phyloP scores from a whole-genome alignment of 2,113 vertebrate genomes.

The Trogon melanurus region DNA sequence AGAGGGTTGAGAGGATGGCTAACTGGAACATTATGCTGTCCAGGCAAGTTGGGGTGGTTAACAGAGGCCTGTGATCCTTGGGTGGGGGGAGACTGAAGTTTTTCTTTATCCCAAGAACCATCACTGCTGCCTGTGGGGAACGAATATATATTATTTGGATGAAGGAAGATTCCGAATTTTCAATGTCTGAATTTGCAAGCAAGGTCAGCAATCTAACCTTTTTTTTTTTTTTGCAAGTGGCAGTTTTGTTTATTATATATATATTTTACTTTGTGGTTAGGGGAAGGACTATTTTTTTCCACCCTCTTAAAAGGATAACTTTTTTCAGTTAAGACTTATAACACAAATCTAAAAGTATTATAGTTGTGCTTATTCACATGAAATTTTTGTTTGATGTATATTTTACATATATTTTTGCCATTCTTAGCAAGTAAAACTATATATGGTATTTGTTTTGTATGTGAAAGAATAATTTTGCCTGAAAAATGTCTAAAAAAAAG shows the following conservation, averaged over 20 bases:
- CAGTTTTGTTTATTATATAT: not conserved
- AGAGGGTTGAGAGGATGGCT: constrained; percentile 79
- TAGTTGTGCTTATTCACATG: not conserved
- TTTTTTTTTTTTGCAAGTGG: not conserved
- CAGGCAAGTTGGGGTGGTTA: constrained; percentile 71
- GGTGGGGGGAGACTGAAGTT: constrained; percentile 70
- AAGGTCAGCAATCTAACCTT: constrained; percentile 25
- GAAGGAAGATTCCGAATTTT: constrained; percentile 66
- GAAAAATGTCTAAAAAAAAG: not conserved
- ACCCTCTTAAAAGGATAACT: not conserved
- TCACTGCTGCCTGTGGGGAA: constrained; percentile 80
- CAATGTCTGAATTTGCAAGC: constrained; percentile 45
- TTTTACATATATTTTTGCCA: not conserved
- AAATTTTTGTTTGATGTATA: not conserved
- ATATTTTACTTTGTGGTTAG: not conserved
- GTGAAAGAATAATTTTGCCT: not conserved
- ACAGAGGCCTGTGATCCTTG: constrained; percentile 75
- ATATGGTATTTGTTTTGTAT: not conserved
- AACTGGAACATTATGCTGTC: constrained; percentile 75
- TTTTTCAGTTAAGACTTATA: not conserved
- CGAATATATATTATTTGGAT: constrained; percentile 77
- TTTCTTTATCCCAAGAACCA: constrained; percentile 83
- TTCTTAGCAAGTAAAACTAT: not conserved
- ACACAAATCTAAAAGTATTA: not conserved
- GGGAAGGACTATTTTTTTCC: not conserved